These are phyloP conservation scores for Drosophila saltans DNA, from an alignment of 1,140 invertebrate species.

Conservation along the genomic window DNA sequence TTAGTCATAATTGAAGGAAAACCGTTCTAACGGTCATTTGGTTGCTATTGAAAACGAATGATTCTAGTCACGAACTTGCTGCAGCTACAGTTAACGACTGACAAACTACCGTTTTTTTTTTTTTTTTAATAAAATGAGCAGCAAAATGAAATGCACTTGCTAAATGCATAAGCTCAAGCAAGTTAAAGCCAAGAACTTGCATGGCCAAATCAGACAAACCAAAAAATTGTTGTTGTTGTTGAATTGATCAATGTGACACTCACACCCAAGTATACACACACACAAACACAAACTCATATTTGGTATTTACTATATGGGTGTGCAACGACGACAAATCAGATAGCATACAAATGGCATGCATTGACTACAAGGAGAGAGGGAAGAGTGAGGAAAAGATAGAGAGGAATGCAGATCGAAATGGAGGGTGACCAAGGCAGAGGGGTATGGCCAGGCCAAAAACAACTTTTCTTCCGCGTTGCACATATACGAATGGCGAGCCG, in stretches of 20 bases:
- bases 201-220: constrained; percentile 53
- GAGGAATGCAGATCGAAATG: constrained; percentile 9
- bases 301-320: constrained; percentile 31
- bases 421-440: constrained; percentile 10
- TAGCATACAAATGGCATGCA: constrained; percentile 69
- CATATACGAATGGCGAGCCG: constrained; percentile 63
- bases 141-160: constrained; percentile 66
- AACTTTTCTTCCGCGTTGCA: constrained; percentile 81
- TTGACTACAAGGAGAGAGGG: constrained; percentile 36
- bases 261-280: constrained; percentile 31
- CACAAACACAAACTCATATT: neutral
- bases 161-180: constrained; percentile 43
- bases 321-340: constrained; percentile 51
- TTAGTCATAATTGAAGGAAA: constrained; percentile 40
- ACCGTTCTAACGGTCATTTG: constrained; percentile 61
- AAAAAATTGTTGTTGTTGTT: constrained; percentile 9
- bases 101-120: constrained; percentile 71
- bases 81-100: constrained; percentile 57
- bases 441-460: constrained; percentile 53
- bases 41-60: constrained; percentile 45
- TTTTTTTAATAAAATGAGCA: constrained; percentile 12
- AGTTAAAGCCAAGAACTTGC: constrained; percentile 53
- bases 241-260: constrained; percentile 31
- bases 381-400: constrained; percentile 10
- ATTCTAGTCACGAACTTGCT: constrained; percentile 70